Base-by-base conservation (phyloP, 2,113 vertebrate genomes). In the Dunckerocampus dactyliophorus region DNA sequence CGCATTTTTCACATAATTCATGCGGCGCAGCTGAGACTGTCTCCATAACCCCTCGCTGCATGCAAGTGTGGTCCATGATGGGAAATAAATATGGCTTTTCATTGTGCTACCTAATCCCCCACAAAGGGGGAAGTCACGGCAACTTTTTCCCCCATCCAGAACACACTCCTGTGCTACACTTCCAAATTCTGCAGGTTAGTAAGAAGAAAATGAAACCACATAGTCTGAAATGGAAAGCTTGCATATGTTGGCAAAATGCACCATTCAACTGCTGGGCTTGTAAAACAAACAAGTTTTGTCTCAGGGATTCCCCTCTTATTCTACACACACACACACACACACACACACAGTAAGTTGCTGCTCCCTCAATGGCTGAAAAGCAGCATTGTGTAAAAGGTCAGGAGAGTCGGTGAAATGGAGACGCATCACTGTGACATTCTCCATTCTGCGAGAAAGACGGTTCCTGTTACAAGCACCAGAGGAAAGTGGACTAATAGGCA, bases 361-460 rank as follows among this genome's bases (percentile, higher is more conserved):
- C 75, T 55, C 69, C 55, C 79, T 84, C 43, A 82, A 80, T 82
- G 78, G 73, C 76, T 86, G 45, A 87, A 86, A 86, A 82, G 75
- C 76, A 71, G 85, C 77, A 85, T 87, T 88, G 87, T 88, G 74
- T 71, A 71, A 85, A n/a, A 87, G 87, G 77, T 87, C 85, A 79
- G 77, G 65, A 79, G 70, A 73, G 74, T 65, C 71, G 70, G 61
- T 28, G 67, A 71, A 74, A 79, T 72, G 65, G 62, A 80, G 77
- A 80, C 73, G 77, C 75, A 81, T 72, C 51, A 66, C 62, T 71
- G 72, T 79, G 81, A 80, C 77, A 82, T 77, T 83, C 62, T 74
- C 67, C 65, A 51, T 72, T 71, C 75, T 66, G 58, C 66, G 63
- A 77, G 76, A 82, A 77, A 74, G 67, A 28, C 52, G n/a, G 67